Conservation (phyloP, 1,140 invertebrate species). For the Zaprionus camerounensis region DNA sequence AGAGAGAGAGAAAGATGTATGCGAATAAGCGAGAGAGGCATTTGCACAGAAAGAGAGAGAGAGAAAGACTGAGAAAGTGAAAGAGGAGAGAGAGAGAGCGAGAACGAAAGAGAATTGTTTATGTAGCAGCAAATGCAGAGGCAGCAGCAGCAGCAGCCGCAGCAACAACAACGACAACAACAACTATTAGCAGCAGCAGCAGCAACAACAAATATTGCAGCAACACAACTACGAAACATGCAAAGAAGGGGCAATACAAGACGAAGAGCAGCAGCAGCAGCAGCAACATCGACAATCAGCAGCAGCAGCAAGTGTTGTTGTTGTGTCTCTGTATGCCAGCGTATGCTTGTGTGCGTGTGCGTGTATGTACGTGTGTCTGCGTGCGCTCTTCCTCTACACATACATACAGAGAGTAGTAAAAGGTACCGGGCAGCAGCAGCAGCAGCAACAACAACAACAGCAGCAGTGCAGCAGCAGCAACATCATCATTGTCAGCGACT, state of each 20-base stretch:
- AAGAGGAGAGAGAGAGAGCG: constrained; percentile 13
- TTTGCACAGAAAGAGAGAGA: constrained; percentile 3
- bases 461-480: constrained; percentile 61
- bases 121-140: constrained; percentile 22
- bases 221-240: constrained; percentile 35
- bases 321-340: constrained; percentile 11
- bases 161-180: constrained; percentile 10
- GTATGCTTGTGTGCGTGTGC: constrained; percentile 11
- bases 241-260: constrained; percentile 19
- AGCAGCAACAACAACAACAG: constrained; percentile 65
- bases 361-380: constrained; percentile 24
- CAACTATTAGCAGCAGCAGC: not conserved
- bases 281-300: constrained; percentile 14
- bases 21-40: not conserved
- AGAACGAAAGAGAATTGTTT: constrained; percentile 14
- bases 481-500: constrained; percentile 81
- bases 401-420: constrained; percentile 25
- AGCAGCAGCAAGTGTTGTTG: constrained; percentile 28
- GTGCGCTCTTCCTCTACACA: constrained; percentile 8
- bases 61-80: constrained; percentile 7
- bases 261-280: constrained; percentile 25
- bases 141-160: constrained; percentile 11
- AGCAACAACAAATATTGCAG: constrained; percentile 51
- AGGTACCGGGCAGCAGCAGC: constrained; percentile 40
- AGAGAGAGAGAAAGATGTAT: constrained; percentile 3